Evolutionary conservation across 2,797 vertebrate species (phyloP).

Genomic region (Eulemur albifrons): DNA sequence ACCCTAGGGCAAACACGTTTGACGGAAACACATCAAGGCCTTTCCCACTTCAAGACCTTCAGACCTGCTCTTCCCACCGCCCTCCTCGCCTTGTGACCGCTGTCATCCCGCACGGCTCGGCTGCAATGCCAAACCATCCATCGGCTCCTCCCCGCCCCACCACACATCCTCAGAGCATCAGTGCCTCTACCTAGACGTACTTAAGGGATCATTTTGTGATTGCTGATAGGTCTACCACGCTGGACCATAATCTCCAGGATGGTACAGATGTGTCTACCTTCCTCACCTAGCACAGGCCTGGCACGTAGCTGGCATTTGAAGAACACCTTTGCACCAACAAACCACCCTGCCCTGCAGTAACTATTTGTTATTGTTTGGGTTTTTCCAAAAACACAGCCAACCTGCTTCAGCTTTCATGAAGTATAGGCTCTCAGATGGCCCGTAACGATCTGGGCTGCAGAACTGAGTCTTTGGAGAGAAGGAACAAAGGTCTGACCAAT

Average conservation of each 20-base stretch:
- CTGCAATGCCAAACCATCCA: accelerated
- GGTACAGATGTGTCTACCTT: accelerated
- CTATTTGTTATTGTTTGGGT: background rate
- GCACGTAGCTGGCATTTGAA: background rate
- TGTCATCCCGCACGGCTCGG: background rate
- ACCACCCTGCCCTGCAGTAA: background rate
- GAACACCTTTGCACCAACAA: background rate
- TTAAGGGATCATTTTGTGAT: too few species aligned
- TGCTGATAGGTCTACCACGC: background rate
- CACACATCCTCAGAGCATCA: background rate
- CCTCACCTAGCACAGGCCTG: background rate
- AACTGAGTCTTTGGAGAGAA: background rate
- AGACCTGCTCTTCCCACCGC: background rate
- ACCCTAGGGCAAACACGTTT: background rate
- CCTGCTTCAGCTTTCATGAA: background rate
- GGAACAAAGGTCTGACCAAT: background rate
- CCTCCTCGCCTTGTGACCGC: background rate
- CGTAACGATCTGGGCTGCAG: background rate
- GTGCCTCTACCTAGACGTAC: background rate
- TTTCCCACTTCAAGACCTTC: background rate
- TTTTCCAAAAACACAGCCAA: background rate
- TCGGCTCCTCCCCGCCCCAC: too few species aligned
- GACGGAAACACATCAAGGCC: background rate
- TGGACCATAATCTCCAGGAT: background rate
- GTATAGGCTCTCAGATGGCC: background rate